Conservation (phyloP, 2,797 vertebrate genomes). For the Knipowitschia caucasica region DNA sequence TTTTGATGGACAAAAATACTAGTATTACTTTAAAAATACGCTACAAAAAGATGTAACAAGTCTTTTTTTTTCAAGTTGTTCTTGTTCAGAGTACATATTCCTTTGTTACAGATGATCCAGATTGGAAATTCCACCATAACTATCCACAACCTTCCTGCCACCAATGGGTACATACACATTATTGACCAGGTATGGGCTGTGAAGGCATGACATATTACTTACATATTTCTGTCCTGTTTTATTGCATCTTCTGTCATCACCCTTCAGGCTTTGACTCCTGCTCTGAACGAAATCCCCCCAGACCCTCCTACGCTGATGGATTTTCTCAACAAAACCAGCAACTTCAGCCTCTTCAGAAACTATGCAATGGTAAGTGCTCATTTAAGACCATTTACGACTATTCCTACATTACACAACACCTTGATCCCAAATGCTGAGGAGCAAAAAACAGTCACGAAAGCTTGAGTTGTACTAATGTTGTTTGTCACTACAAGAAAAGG, state of each 20-base stretch:
- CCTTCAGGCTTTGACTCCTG: constrained; percentile 78
- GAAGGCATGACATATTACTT: background rate
- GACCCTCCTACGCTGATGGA: constrained; percentile 73
- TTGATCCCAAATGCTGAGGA: too few relatives aligned
- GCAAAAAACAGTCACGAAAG: too few relatives aligned
- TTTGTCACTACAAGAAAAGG: too few relatives aligned
- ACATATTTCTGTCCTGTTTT: background rate
- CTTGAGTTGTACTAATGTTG: too few relatives aligned
- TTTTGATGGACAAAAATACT: background rate
- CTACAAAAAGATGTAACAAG: too few relatives aligned
- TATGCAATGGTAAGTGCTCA: constrained; percentile 73
- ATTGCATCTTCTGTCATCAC: background rate
- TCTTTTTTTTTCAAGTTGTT: background rate
- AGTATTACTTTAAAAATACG: background rate
- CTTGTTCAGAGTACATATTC: background rate
- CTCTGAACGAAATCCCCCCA: constrained; percentile 50
- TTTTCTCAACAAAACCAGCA: constrained; percentile 76
- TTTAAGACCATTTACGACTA: constrained; percentile 53
- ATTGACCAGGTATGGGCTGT: constrained; percentile 75
- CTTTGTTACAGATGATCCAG: constrained; percentile 69
- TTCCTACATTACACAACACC: too few relatives aligned
- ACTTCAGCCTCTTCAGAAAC: constrained; percentile 79
- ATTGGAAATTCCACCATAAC: constrained; percentile 80
- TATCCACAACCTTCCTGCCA: constrained; percentile 76
- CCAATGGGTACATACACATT: constrained; percentile 86